Evolutionary conservation across 2,797 vertebrate genomes (phyloP).

Genomic region (Danio choprae): DNA sequence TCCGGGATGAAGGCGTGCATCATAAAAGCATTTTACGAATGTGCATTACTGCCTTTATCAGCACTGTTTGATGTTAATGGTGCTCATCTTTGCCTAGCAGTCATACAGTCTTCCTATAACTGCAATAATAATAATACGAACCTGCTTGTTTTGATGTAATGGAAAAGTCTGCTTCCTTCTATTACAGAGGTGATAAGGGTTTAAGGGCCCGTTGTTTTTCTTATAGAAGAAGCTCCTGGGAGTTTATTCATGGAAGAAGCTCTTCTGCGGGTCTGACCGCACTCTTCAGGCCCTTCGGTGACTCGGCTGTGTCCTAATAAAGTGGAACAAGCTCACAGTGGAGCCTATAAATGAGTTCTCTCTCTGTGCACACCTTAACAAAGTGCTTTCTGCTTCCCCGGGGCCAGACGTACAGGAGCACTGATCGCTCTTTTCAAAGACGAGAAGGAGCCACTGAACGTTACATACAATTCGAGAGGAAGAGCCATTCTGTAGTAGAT

Average conservation of each 20-base stretch:
- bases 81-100: constrained; percentile 28
- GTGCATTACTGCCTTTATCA: constrained; percentile 32
- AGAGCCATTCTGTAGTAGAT: not conserved
- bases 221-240: constrained; percentile 32
- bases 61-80: constrained; percentile 36
- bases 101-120: constrained; percentile 13
- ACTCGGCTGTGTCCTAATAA: constrained; percentile 47
- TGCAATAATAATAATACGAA: constrained; percentile 43
- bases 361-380: constrained; percentile 41
- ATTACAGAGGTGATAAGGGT: constrained; percentile 37
- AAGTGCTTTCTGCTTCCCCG: constrained; percentile 38
- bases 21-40: constrained; percentile 35
- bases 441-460: constrained; percentile 19
- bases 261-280: constrained; percentile 34
- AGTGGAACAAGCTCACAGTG: constrained; percentile 49
- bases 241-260: constrained; percentile 40
- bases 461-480: constrained; percentile 11
- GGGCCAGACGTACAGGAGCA: constrained; percentile 10
- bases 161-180: constrained; percentile 19
- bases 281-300: constrained; percentile 40
- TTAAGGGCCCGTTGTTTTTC: constrained; percentile 41
- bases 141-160: constrained; percentile 45
- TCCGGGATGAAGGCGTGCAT: not conserved
- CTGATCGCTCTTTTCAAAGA: constrained; percentile 21
- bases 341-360: constrained; percentile 55